Evolutionary conservation across 2,113 vertebrate species (phyloP).

Genomic region (Limanda limanda): DNA sequence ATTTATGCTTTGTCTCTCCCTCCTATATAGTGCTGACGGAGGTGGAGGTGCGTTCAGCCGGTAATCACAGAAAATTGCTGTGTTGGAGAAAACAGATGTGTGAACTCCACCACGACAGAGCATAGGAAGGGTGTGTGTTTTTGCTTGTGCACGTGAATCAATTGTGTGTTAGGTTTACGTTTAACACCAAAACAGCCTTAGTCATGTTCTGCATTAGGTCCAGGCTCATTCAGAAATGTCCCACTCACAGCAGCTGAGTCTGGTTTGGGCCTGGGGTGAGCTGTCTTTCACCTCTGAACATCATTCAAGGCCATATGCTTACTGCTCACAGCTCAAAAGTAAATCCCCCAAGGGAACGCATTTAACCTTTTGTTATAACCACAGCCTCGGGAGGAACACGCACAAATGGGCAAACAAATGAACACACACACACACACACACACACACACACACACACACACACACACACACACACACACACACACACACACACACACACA

Average conservation of each 20-base stretch:
- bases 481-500: too few species aligned
- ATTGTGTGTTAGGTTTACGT: constrained; percentile 16
- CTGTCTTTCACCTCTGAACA: constrained; percentile 57
- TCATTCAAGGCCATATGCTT: constrained; percentile 56
- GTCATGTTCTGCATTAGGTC: constrained; percentile 1
- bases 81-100: constrained; percentile 53
- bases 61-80: constrained; percentile 75
- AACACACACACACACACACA: too few species aligned
- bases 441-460: too few species aligned
- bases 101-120: constrained; percentile 40
- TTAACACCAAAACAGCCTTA: constrained; percentile 5
- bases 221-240: constrained; percentile 40
- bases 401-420: background rate
- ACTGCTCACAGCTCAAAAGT: constrained; percentile 52
- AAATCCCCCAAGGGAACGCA: constrained; percentile 54
- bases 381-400: constrained; percentile 17
- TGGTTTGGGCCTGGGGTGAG: constrained; percentile 36
- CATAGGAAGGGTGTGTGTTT: constrained; percentile 9
- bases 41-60: constrained; percentile 48
- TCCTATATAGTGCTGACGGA: constrained; percentile 64
- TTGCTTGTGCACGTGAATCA: constrained; percentile 2
- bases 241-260: constrained; percentile 21
- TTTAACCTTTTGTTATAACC: constrained; percentile 54
- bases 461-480: too few species aligned
- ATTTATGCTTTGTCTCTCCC: constrained; percentile 65